Percentiles rank a stretch among this genome's conserved stretches.
These are phyloP conservation scores for Vulpes lagopus DNA, from an alignment of 2,113 vertebrate genomes.

Conservation along the genomic window DNA sequence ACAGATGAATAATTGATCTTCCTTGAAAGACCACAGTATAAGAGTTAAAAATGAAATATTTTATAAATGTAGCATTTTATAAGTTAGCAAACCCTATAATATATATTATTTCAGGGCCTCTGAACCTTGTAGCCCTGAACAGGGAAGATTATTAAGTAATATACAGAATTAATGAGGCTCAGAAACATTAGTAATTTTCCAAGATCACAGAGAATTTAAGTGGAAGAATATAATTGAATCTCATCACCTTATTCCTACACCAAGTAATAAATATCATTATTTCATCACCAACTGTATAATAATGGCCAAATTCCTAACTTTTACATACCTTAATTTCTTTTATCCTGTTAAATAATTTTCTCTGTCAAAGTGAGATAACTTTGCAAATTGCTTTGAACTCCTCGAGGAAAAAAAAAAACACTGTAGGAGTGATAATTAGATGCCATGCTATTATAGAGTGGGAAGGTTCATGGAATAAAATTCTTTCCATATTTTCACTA, in stretches of 20 bases:
- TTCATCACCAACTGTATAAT: not conserved
- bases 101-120: not conserved
- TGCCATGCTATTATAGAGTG: constrained; percentile 75
- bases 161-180: not conserved
- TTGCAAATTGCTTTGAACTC: constrained; percentile 81
- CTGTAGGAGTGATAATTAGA: constrained; percentile 81
- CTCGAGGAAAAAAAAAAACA: constrained; percentile 21
- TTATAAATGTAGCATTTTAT: not conserved
- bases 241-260: not conserved
- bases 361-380: constrained; percentile 72
- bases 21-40: not conserved
- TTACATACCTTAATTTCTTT: constrained; percentile 74
- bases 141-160: not conserved
- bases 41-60: not conserved
- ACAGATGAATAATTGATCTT: not conserved
- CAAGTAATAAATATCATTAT: not conserved
- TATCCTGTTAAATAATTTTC: constrained; percentile 52
- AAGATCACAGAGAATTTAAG: constrained; percentile 21
- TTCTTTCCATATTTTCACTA: constrained; percentile 81
- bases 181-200: not conserved
- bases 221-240: not conserved
- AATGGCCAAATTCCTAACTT: constrained; percentile 59
- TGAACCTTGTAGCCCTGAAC: not conserved
- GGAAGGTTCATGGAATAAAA: constrained; percentile 83
- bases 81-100: not conserved